Base-by-base conservation (phyloP, 2,113 vertebrate genomes). In the Scartelaos histophorus region DNA sequence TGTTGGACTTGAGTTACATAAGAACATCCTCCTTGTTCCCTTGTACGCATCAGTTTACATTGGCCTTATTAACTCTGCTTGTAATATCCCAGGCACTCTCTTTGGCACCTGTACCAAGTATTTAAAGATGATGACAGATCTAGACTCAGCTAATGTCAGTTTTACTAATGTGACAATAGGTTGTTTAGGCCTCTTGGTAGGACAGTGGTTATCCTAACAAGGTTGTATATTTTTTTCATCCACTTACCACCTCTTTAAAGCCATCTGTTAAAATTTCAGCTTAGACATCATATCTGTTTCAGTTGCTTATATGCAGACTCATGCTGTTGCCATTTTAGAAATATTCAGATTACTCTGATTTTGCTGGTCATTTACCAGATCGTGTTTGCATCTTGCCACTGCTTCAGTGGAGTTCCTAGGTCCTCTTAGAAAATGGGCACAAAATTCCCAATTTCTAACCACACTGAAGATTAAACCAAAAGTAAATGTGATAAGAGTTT, bases 1-100 rank as follows among this genome's bases (percentile, higher is more conserved):
- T 73, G 51, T 58, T 62, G 60, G n/a, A 34, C 60, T 57, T 70
- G 49, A 43, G 38, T 84, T 88, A 29, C 78, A 70, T 73, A 87
- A 88, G 34, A 38, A 19, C 38, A 43, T 66, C 49, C 1, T 70
- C 46, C 25, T 62, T 35, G n/a, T 62, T 56, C 66, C 67, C 51
- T 53, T 4, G n/a, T 76, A 10, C 10, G 66, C 65, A 43, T 24
- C 5, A 45, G 71, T 58, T 43, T 43, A 21, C 46, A 17, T 15
- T 3, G 21, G 5, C 43, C 46, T 25, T 15, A 17, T 64, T 70
- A 62, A 24, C 15, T 58, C 22, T 19, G 38, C 58, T 61, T 51
- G 53, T 64, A 21, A 56, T 25, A 4, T 46, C 13, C 35, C 24
- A 66, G 12, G 49, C 34, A 84, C 29, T 13, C 58, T 67, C 71